Percentiles rank a stretch among this genome's conserved stretches.
These are phyloP conservation scores for Sinhomidia bicolor DNA, from an alignment of 2,888 invertebrate species.

Conservation along the genomic window DNA sequence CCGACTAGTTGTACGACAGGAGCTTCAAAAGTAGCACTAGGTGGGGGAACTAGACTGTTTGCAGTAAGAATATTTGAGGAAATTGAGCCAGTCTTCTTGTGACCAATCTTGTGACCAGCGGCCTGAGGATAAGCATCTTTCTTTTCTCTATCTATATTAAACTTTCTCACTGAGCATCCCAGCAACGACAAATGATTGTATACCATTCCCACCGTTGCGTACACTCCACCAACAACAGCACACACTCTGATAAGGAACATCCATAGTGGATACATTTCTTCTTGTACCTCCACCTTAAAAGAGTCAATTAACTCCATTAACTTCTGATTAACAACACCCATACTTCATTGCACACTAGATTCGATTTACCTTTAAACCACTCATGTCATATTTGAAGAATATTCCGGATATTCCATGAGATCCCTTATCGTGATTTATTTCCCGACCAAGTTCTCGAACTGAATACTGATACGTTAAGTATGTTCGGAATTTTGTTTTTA, in stretches of 20 bases:
- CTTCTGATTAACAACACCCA: background rate
- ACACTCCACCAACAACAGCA: slow-evolving; percentile 96
- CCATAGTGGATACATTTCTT: slow-evolving; percentile 88
- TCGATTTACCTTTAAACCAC: slow-evolving; percentile 91
- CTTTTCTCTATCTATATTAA: background rate
- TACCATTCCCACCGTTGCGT: slow-evolving; percentile 85
- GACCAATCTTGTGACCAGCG: slow-evolving; percentile 22
- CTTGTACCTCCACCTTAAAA: slow-evolving; percentile 84
- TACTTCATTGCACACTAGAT: background rate
- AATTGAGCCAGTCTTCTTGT: slow-evolving; percentile 63
- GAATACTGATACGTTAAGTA: slow-evolving; percentile 90
- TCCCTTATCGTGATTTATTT: slow-evolving; percentile 87
- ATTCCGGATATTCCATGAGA: slow-evolving; percentile 97
- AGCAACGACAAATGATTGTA: slow-evolving; percentile 77
- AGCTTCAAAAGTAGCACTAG: slow-evolving; percentile 51
- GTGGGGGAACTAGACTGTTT: slow-evolving; percentile 59
- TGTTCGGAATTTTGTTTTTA: slow-evolving; percentile 87
- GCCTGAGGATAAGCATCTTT: slow-evolving; percentile 19
- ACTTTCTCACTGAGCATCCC: slow-evolving; percentile 60
- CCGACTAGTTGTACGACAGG: slow-evolving; percentile 64
- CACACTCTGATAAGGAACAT: slow-evolving; percentile 94
- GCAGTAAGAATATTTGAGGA: slow-evolving; percentile 64
- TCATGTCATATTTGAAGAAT: slow-evolving; percentile 97
- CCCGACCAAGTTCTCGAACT: slow-evolving; percentile 93
- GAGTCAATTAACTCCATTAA: background rate